Percentiles rank a stretch among this genome's conserved stretches.
Conservation (phyloP, 2,888 invertebrate genomes). For the Leptinotarsa peninsularis region DNA sequence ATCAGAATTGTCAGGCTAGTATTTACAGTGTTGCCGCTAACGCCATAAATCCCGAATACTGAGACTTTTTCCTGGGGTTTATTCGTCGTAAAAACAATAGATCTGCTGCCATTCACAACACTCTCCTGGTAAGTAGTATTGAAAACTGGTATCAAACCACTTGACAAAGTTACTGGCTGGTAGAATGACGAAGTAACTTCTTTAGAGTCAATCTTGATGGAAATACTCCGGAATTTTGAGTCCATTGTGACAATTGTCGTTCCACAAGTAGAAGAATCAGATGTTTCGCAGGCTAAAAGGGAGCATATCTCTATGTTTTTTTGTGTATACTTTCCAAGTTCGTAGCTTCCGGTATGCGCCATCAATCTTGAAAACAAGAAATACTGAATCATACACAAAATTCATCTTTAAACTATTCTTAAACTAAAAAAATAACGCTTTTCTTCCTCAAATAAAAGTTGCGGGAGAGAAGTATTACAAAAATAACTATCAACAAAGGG, state of each 20-base stretch:
- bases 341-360: constrained; percentile 45
- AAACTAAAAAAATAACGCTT: too few species aligned
- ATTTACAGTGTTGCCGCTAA: constrained; percentile 6
- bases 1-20: constrained; percentile 8
- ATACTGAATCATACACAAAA: background rate
- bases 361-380: constrained; percentile 31
- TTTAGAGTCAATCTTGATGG: constrained; percentile 42
- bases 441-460: too few species aligned
- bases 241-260: constrained; percentile 40
- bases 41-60: constrained; percentile 46
- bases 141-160: constrained; percentile 44
- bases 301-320: constrained; percentile 47
- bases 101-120: constrained; percentile 27
- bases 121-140: constrained; percentile 44
- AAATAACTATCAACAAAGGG: too few species aligned
- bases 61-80: constrained; percentile 38
- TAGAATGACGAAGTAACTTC: constrained; percentile 40
- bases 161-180: constrained; percentile 48
- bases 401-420: too few species aligned
- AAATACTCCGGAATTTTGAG: constrained; percentile 47
- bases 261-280: constrained; percentile 48
- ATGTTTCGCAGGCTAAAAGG: constrained; percentile 48
- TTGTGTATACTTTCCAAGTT: constrained; percentile 20
- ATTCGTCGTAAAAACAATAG: constrained; percentile 26
- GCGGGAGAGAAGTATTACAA: too few species aligned